Percentiles rank a stretch among this genome's conserved stretches.
These are phyloP conservation scores for Hydropotes inermis DNA, from an alignment of 2,113 vertebrate genomes.

Conservation along the genomic window DNA sequence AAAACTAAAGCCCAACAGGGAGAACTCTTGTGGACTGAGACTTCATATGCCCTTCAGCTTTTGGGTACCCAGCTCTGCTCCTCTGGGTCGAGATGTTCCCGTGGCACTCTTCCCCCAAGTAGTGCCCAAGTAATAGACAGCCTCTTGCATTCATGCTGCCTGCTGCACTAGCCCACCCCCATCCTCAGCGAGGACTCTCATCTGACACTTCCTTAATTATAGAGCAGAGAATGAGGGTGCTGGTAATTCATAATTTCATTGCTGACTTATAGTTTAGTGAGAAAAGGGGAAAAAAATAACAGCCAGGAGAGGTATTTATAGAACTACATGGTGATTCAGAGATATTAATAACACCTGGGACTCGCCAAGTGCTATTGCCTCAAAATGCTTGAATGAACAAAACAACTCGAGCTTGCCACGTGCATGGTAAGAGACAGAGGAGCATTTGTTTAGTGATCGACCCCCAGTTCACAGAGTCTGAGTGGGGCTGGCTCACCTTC, in stretches of 20 bases:
- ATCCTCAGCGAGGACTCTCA: background rate
- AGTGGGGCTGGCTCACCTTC: too few relatives aligned
- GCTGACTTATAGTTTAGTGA: background rate
- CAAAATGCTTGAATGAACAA: conserved; percentile 28
- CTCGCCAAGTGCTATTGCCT: background rate
- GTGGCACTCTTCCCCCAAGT: fast-evolving
- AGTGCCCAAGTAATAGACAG: too few relatives aligned
- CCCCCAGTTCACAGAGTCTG: background rate
- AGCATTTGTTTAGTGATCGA: background rate
- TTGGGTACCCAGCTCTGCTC: background rate
- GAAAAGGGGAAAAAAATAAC: background rate
- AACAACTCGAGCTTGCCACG: background rate
- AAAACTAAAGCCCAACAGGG: background rate
- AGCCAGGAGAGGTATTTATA: conserved; percentile 20
- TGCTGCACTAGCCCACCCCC: fast-evolving
- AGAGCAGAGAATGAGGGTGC: background rate
- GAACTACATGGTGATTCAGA: conserved; percentile 15
- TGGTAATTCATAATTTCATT: background rate
- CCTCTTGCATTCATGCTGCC: background rate
- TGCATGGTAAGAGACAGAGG: background rate
- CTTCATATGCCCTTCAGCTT: background rate
- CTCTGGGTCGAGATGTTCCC: background rate
- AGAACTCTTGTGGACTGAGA: background rate
- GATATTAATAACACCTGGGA: conserved; percentile 40
- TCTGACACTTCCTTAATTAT: background rate